phyloP scores from a whole-genome alignment of 2,113 vertebrate species.

The Brachyhypopomus occidentalis region DNA sequence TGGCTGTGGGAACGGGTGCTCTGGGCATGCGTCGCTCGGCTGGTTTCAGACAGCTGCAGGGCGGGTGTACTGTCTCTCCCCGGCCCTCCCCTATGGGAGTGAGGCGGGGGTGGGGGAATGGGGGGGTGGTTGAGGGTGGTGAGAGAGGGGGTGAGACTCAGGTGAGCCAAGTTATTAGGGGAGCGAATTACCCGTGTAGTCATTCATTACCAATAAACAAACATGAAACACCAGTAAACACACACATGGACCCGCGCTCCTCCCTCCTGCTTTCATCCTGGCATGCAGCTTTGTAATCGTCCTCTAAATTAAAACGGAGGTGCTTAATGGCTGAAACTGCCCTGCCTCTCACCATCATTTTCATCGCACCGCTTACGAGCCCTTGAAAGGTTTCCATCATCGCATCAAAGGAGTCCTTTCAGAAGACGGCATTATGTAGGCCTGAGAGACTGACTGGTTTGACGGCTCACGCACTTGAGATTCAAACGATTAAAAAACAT shows the following conservation, averaged over 20 bases:
- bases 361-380: slow-evolving; percentile 3
- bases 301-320: slow-evolving; percentile 65
- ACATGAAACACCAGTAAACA: slow-evolving; percentile 54
- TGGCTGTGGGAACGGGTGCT: neutral
- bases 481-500: slow-evolving; percentile 17
- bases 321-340: slow-evolving; percentile 46
- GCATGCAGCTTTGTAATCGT: slow-evolving; percentile 60
- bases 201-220: slow-evolving; percentile 63
- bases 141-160: slow-evolving; percentile 22
- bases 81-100: slow-evolving; percentile 30
- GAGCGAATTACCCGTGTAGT: slow-evolving; percentile 54
- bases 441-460: slow-evolving; percentile 8
- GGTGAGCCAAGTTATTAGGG: slow-evolving; percentile 56
- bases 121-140: slow-evolving; percentile 19
- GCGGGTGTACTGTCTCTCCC: slow-evolving; percentile 17
- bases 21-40: slow-evolving; percentile 1
- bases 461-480: slow-evolving; percentile 21
- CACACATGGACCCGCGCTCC: slow-evolving; percentile 27
- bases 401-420: neutral
- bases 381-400: slow-evolving; percentile 29
- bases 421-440: slow-evolving; percentile 4
- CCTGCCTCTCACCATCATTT: slow-evolving; percentile 1
- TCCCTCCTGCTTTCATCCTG: slow-evolving; percentile 46
- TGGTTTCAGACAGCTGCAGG: slow-evolving; percentile 11
- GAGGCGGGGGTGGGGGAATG: neutral